Evolutionary conservation across 1,140 invertebrate genomes (phyloP).

Genomic region (Dendroctonus ponderosae): DNA sequence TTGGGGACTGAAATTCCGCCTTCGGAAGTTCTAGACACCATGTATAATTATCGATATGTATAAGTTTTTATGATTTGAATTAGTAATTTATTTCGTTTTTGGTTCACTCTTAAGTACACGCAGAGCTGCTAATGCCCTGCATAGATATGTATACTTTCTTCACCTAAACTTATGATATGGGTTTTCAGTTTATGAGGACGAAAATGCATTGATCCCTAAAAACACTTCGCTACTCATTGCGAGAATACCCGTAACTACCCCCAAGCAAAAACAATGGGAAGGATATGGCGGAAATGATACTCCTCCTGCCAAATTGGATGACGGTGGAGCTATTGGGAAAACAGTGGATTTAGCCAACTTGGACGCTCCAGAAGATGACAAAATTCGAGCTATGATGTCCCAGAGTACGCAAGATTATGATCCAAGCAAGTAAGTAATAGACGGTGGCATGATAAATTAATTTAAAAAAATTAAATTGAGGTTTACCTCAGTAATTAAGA

Average conservation of each 20-base stretch:
- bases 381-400: slow-evolving; percentile 95
- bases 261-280: slow-evolving; percentile 73
- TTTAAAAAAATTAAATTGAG: too few relatives aligned
- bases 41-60: too few relatives aligned
- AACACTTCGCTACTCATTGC: slow-evolving; percentile 96
- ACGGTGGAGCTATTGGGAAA: slow-evolving; percentile 54
- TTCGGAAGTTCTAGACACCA: too few relatives aligned
- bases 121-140: too few relatives aligned
- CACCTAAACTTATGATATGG: background rate
- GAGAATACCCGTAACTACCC: slow-evolving; percentile 77
- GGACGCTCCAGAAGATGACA: slow-evolving; percentile 93
- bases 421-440: slow-evolving; percentile 80
- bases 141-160: background rate
- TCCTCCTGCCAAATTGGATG: slow-evolving; percentile 55
- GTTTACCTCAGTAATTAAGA: too few relatives aligned
- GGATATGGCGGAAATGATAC: slow-evolving; percentile 49
- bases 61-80: too few relatives aligned
- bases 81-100: background rate
- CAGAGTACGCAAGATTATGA: slow-evolving; percentile 96
- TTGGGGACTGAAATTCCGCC: too few relatives aligned
- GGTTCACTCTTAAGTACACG: background rate
- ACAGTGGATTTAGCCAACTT: slow-evolving; percentile 83
- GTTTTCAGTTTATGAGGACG: slow-evolving; percentile 85
- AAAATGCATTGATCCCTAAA: slow-evolving; percentile 88
- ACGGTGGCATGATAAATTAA: too few relatives aligned